phyloP scores from a whole-genome alignment of 2,113 vertebrate genomes.

The Ahaetulla prasina region DNA sequence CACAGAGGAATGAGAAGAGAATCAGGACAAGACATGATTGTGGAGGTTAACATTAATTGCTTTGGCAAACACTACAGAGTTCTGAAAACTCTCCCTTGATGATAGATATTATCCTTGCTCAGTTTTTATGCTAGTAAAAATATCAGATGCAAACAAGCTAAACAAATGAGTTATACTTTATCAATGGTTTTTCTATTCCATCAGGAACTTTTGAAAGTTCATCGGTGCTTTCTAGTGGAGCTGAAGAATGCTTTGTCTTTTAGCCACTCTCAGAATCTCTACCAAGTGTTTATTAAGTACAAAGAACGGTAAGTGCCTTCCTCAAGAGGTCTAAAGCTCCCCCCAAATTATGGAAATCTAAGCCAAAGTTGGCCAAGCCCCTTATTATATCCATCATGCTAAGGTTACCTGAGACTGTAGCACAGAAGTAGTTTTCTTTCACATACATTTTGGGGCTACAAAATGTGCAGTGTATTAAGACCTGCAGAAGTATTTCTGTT shows the following conservation, averaged over 20 bases:
- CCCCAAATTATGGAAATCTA: neutral
- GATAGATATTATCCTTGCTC: neutral
- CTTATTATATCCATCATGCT: neutral
- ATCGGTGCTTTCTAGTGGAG: constrained; percentile 74
- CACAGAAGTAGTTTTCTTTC: neutral
- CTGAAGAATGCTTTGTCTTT: constrained; percentile 68
- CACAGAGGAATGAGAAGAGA: neutral
- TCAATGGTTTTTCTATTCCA: neutral
- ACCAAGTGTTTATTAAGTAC: constrained; percentile 83
- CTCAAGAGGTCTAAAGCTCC: neutral
- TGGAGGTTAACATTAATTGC: neutral
- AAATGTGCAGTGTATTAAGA: neutral
- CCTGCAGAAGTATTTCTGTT: neutral
- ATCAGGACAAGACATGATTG: neutral
- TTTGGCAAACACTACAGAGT: neutral
- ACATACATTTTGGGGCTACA: neutral
- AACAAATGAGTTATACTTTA: neutral
- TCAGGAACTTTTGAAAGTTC: constrained; percentile 78
- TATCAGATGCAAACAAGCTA: neutral
- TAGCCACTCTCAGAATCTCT: constrained; percentile 64
- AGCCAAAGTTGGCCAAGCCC: neutral
- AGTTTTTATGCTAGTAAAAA: neutral
- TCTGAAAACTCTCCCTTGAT: neutral
- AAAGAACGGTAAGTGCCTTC: constrained; percentile 77
- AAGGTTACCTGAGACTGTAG: neutral